Conservation (phyloP, 2,888 invertebrate species). For the Panorpa germanica region DNA sequence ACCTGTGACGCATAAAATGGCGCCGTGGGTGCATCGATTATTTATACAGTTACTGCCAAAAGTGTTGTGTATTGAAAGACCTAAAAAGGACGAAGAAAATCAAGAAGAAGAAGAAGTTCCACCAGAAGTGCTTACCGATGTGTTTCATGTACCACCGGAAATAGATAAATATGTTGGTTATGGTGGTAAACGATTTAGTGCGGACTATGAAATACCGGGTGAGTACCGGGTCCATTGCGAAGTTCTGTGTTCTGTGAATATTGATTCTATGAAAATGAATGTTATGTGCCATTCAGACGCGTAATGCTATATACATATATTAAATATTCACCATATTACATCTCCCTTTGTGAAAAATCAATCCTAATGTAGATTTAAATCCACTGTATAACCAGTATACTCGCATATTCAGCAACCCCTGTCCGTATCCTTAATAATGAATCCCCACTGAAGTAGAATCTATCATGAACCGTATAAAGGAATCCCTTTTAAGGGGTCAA, state of each 20-base stretch:
- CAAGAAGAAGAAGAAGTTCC: constrained; percentile 36
- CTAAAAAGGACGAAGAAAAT: constrained; percentile 50
- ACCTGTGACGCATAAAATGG: constrained; percentile 82
- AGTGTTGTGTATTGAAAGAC: constrained; percentile 74
- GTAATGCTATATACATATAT: too few species aligned
- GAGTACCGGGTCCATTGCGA: constrained; percentile 23
- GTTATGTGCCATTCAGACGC: too few species aligned
- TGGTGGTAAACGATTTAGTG: constrained; percentile 37
- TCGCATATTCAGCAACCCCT: too few species aligned
- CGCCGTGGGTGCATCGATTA: constrained; percentile 74
- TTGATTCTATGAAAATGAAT: too few species aligned
- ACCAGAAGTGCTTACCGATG: constrained; percentile 57
- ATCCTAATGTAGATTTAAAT: too few species aligned
- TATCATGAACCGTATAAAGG: too few species aligned
- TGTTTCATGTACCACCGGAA: constrained; percentile 47
- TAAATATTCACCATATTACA: too few species aligned
- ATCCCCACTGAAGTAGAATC: too few species aligned
- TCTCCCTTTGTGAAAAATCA: too few species aligned
- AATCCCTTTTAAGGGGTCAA: too few species aligned
- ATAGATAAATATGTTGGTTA: constrained; percentile 46
- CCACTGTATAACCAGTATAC: too few species aligned
- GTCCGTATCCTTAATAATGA: too few species aligned
- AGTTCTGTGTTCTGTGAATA: constrained; percentile 13
- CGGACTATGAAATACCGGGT: constrained; percentile 55
- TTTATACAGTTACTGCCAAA: constrained; percentile 75